These are phyloP conservation scores for Nymphicus hollandicus DNA, from an alignment of 2,113 vertebrate species.

Conservation along the genomic window DNA sequence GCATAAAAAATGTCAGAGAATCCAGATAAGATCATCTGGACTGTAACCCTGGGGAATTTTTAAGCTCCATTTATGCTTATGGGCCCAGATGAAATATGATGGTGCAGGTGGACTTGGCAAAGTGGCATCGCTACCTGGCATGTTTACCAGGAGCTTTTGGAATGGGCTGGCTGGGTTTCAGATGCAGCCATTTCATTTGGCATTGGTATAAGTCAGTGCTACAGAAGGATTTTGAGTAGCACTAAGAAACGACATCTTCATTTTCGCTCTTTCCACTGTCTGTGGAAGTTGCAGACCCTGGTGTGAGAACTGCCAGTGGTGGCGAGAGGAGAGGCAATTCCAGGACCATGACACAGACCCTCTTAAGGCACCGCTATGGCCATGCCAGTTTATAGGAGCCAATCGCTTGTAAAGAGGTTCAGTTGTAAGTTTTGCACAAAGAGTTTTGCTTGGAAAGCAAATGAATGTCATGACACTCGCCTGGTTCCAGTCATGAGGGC, in stretches of 20 bases:
- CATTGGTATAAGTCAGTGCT: neutral
- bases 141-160: neutral
- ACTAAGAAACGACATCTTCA: fast-evolving
- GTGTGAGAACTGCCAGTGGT: fast-evolving
- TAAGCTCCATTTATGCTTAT: neutral
- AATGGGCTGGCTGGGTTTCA: neutral
- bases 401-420: neutral
- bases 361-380: neutral
- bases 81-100: neutral
- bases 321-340: neutral
- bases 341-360: neutral
- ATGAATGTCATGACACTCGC: neutral
- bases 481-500: neutral
- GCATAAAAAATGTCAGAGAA: neutral
- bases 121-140: neutral
- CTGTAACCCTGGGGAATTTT: neutral
- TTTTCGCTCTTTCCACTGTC: fast-evolving
- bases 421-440: neutral
- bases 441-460: neutral
- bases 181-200: neutral
- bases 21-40: neutral
- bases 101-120: neutral
- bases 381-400: neutral
- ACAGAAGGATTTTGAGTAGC: neutral
- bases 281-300: neutral